These are phyloP conservation scores for Micropterix aruncella DNA, from an alignment of 2,888 invertebrate genomes.

Conservation along the genomic window DNA sequence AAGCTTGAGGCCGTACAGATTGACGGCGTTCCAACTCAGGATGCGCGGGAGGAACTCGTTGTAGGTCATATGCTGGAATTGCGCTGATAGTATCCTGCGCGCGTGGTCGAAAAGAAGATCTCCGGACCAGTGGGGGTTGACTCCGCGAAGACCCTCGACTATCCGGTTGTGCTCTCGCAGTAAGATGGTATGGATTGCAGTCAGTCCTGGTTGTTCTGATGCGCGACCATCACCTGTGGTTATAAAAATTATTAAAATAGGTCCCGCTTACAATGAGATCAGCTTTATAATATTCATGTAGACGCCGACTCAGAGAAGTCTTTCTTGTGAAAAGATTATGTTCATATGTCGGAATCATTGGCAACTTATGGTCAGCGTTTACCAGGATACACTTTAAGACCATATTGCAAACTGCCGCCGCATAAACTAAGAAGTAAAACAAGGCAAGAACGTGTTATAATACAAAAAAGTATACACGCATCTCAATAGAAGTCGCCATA, in stretches of 20 bases:
- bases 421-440: no score
- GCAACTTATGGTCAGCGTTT: no score
- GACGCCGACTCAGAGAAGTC: no score
- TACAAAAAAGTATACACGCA: no score
- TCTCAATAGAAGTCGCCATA: no score
- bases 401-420: no score
- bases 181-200: slow-evolving; percentile 79
- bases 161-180: slow-evolving; percentile 83
- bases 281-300: no score
- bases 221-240: slow-evolving; percentile 67
- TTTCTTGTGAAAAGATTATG: no score
- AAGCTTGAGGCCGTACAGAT: slow-evolving; percentile 75
- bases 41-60: slow-evolving; percentile 86
- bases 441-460: no score
- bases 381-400: no score
- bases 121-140: slow-evolving; percentile 84
- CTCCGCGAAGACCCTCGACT: slow-evolving; percentile 58
- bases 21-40: slow-evolving; percentile 80
- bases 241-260: not conserved
- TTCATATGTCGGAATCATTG: no score
- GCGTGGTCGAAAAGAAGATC: slow-evolving; percentile 74
- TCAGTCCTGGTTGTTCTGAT: slow-evolving; percentile 83
- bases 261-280: no score
- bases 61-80: slow-evolving; percentile 69
- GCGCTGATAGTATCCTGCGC: slow-evolving; percentile 62